These are phyloP conservation scores for Rhopalosiphum nymphaeae DNA, from an alignment of 2,888 invertebrate species.

Conservation along the genomic window DNA sequence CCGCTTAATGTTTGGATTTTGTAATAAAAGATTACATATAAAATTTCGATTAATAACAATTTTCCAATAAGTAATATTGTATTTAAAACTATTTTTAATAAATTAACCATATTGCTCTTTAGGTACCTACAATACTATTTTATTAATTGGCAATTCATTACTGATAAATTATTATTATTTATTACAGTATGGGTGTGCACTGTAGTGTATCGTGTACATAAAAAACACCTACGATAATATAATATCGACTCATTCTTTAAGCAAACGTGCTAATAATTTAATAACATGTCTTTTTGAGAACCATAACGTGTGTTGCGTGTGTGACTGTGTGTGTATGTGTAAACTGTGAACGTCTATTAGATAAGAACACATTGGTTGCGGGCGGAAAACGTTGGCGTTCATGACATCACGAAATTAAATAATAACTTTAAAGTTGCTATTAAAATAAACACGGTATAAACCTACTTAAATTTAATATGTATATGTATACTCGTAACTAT, in stretches of 20 bases:
- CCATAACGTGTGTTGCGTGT: background rate
- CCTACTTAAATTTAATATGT: conserved; percentile 5
- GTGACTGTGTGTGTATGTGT: background rate
- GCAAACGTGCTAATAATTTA: conserved; percentile 42
- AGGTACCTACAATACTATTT: background rate
- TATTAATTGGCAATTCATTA: conserved; percentile 22
- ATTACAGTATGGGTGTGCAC: background rate
- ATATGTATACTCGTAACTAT: background rate
- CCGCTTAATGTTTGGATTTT: background rate
- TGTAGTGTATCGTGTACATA: background rate
- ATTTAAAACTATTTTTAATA: background rate
- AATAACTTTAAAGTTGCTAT: background rate
- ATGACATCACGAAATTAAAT: conserved; percentile 51
- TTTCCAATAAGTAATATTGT: background rate
- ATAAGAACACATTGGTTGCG: conserved; percentile 30
- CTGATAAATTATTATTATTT: background rate
- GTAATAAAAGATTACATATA: background rate
- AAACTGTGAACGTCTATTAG: conserved; percentile 25
- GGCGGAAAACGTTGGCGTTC: conserved; percentile 59
- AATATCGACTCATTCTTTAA: background rate
- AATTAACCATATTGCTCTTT: background rate
- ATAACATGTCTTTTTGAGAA: conserved; percentile 11
- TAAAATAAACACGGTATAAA: background rate
- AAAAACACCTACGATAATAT: background rate
- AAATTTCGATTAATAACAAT: background rate